phyloP scores from a whole-genome alignment of 2,797 vertebrate species.

The Catamblyrhynchus diadema region DNA sequence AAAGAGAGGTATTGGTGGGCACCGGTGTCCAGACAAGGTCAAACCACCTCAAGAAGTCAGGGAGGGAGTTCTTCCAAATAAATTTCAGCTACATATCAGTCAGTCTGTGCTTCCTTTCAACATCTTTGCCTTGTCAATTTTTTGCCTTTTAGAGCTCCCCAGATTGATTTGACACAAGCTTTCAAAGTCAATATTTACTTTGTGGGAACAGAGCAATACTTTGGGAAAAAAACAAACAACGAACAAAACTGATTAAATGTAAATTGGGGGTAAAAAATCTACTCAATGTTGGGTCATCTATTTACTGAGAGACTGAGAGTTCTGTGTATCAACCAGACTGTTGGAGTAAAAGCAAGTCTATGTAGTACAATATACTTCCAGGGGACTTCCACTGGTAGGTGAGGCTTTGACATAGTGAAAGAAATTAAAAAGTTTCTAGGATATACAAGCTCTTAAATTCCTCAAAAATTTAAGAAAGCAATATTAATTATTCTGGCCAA shows the following conservation, averaged over 20 bases:
- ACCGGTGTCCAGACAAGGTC: fast-evolving
- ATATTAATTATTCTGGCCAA: neutral
- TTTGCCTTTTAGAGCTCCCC: neutral
- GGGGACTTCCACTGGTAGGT: neutral
- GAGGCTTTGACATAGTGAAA: neutral
- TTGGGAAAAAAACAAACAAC: neutral
- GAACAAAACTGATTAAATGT: neutral
- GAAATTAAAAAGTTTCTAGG: neutral
- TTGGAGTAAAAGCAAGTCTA: neutral
- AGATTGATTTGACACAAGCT: neutral
- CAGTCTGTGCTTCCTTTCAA: neutral
- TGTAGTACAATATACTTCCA: neutral
- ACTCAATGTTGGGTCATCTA: neutral
- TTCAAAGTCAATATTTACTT: neutral
- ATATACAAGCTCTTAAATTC: neutral
- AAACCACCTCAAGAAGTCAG: neutral
- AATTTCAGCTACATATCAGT: neutral
- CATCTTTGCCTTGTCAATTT: neutral
- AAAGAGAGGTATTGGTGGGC: neutral
- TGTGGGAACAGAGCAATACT: neutral
- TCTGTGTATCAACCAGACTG: neutral
- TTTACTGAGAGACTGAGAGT: neutral
- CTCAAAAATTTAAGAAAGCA: neutral
- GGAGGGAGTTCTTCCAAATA: neutral
- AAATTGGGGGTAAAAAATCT: neutral